Conservation (phyloP, 2,113 vertebrate species). For the Nesospiza acunhae region DNA sequence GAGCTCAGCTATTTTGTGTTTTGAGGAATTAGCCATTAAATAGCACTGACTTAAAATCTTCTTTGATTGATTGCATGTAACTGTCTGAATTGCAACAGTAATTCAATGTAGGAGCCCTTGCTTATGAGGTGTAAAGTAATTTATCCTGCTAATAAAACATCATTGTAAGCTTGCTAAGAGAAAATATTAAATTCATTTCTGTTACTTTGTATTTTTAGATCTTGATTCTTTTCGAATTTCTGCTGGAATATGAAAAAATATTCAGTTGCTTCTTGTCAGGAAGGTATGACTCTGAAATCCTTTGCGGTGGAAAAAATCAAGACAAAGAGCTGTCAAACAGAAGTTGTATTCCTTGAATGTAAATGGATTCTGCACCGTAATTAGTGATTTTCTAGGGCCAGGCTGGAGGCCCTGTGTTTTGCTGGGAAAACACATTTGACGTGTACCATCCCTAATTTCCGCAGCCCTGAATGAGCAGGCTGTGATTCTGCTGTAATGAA, state of each 20-base stretch:
- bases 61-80: conserved; percentile 31
- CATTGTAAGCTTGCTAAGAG: neutral
- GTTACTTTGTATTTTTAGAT: neutral
- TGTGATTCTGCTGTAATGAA: conserved; percentile 57
- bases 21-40: conserved; percentile 54
- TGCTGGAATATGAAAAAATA: neutral
- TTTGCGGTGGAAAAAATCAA: neutral
- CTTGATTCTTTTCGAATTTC: neutral
- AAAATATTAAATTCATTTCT: neutral
- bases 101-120: neutral
- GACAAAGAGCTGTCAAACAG: neutral
- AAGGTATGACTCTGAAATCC: neutral
- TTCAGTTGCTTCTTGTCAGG: neutral
- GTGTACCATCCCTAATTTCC: conserved; percentile 58
- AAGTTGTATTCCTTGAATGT: neutral
- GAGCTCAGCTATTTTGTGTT: neutral
- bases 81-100: conserved; percentile 23
- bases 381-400: conserved; percentile 28
- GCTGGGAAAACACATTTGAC: conserved; percentile 61
- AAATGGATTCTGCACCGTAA: conserved; percentile 2
- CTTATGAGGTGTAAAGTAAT: conserved; percentile 25
- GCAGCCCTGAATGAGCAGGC: neutral
- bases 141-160: conserved; percentile 23
- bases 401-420: conserved; percentile 22
- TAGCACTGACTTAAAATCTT: neutral